phyloP scores from a whole-genome alignment of 2,888 invertebrate species.

The Diadegma fenestrale region DNA sequence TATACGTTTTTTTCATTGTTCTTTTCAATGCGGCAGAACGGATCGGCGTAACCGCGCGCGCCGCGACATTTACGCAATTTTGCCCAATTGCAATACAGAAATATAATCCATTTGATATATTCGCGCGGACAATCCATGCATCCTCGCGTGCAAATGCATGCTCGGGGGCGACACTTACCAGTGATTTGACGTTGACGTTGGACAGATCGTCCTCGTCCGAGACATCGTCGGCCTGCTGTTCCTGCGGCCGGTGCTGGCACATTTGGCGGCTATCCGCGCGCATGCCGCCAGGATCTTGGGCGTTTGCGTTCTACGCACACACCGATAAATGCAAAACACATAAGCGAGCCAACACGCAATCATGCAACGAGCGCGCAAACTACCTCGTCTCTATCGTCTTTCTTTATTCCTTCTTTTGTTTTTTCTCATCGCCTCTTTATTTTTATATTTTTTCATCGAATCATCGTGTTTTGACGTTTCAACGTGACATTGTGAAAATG shows the following conservation, averaged over 20 bases:
- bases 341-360: conserved; percentile 72
- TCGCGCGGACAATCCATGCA: no score
- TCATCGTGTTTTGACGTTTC: conserved; percentile 9
- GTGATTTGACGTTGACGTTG: conserved; percentile 88
- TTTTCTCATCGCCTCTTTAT: background rate
- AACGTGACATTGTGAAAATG: background rate
- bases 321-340: conserved; percentile 73
- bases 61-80: background rate
- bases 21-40: background rate
- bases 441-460: background rate
- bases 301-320: conserved; percentile 80
- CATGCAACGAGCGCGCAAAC: conserved; percentile 58
- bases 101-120: no score
- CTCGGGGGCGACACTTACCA: no score
- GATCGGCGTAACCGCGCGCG: background rate
- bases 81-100: background rate
- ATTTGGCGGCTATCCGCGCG: conserved; percentile 78
- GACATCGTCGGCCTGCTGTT: conserved; percentile 80
- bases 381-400: conserved; percentile 18
- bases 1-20: conserved; percentile 3
- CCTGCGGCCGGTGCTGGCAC: conserved; percentile 77
- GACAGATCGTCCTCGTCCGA: conserved; percentile 86
- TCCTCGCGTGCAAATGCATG: conserved; percentile 22
- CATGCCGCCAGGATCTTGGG: conserved; percentile 80
- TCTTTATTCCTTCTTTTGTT: background rate